phyloP scores from a whole-genome alignment of 1,140 invertebrate genomes.

The Pentalonia nigronervosa region DNA sequence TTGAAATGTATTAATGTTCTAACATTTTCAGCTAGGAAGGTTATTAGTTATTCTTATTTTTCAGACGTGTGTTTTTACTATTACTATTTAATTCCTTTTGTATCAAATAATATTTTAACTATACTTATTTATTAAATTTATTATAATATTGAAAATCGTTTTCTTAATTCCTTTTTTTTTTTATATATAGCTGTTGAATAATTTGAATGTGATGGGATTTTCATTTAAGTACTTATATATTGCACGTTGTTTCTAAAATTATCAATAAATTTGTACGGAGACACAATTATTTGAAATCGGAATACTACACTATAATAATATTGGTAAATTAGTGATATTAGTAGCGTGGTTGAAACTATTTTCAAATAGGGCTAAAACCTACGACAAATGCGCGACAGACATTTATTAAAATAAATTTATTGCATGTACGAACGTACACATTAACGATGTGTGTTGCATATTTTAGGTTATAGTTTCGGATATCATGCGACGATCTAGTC shows the following conservation, averaged over 20 bases:
- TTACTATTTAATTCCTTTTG: too few relatives aligned
- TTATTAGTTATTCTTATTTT: too few relatives aligned
- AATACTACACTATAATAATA: neutral
- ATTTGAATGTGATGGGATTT: neutral
- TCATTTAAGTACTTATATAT: neutral
- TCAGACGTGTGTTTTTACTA: too few relatives aligned
- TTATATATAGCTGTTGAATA: too few relatives aligned
- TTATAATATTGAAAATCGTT: too few relatives aligned
- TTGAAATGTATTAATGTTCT: too few relatives aligned
- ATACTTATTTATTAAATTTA: too few relatives aligned
- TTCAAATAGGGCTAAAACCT: neutral
- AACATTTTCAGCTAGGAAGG: too few relatives aligned
- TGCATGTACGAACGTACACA: neutral
- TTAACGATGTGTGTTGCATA: neutral
- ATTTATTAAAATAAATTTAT: neutral
- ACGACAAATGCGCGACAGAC: neutral
- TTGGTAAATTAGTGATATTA: neutral
- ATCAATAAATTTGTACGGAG: neutral
- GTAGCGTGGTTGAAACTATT: neutral
- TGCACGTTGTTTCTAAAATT: too few relatives aligned
- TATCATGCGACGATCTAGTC: neutral
- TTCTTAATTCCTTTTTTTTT: too few relatives aligned
- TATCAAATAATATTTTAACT: too few relatives aligned
- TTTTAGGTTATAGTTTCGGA: neutral
- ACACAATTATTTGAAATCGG: neutral